Evolutionary conservation across 2,797 vertebrate genomes (phyloP).

Genomic region (Phoeniculus purpureus): DNA sequence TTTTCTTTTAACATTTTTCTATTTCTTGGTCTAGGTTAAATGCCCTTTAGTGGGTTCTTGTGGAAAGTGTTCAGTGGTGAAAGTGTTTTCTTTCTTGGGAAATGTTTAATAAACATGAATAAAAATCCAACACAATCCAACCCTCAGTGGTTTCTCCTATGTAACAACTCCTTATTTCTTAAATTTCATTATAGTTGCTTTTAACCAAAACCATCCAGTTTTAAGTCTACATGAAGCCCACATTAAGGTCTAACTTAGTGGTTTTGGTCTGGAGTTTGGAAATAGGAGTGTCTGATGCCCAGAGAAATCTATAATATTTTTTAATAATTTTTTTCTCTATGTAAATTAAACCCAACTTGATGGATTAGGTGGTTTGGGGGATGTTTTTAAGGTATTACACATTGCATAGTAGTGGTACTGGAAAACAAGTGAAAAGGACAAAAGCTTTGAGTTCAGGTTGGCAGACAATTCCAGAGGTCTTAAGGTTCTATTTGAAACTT

Average conservation of each 20-base stretch:
- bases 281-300: neutral
- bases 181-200: slow-evolving; percentile 42
- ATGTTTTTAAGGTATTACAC: neutral
- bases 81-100: slow-evolving; percentile 50
- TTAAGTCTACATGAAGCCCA: slow-evolving; percentile 20
- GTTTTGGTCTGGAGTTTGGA: slow-evolving; percentile 37
- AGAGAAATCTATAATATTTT: neutral
- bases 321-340: neutral
- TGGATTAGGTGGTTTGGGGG: neutral
- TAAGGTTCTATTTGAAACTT: slow-evolving; percentile 21
- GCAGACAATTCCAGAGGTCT: neutral
- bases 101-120: slow-evolving; percentile 57
- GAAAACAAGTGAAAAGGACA: neutral
- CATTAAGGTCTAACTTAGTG: slow-evolving; percentile 24
- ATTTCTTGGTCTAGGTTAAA: neutral
- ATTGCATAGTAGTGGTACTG: neutral
- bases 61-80: slow-evolving; percentile 37
- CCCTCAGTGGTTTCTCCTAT: slow-evolving; percentile 46
- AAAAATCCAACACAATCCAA: slow-evolving; percentile 35
- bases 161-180: slow-evolving; percentile 29
- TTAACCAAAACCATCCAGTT: slow-evolving; percentile 50
- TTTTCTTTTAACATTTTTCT: neutral
- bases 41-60: slow-evolving; percentile 13
- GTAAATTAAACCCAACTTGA: slow-evolving; percentile 16
- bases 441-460: slow-evolving; percentile 4